These are phyloP conservation scores for Benthosema pterotum DNA, from an alignment of 2,797 vertebrate species.

Conservation along the genomic window DNA sequence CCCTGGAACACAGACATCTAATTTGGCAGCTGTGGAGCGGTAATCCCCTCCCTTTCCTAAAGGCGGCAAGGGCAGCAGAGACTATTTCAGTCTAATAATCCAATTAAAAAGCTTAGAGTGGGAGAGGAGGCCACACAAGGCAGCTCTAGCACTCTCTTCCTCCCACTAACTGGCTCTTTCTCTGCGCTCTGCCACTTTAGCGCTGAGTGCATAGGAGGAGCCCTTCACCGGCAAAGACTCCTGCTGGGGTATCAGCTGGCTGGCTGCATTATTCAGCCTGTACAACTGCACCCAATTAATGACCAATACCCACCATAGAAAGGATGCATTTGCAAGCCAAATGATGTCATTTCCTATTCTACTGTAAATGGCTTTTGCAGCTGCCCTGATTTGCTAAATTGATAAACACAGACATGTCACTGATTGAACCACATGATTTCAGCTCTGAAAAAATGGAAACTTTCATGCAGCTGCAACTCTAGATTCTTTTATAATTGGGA, in stretches of 20 bases:
- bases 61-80: slow-evolving; percentile 69
- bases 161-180: slow-evolving; percentile 35
- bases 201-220: slow-evolving; percentile 47
- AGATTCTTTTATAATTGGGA: too few species aligned
- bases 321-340: not conserved
- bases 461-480: not conserved
- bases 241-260: slow-evolving; percentile 51
- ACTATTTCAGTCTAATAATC: slow-evolving; percentile 85
- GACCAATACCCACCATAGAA: not conserved
- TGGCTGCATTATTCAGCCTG: slow-evolving; percentile 36
- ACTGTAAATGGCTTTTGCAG: not conserved
- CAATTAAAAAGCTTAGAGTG: slow-evolving; percentile 81
- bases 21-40: slow-evolving; percentile 73
- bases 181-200: slow-evolving; percentile 53
- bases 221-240: slow-evolving; percentile 64
- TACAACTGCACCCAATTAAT: slow-evolving; percentile 31
- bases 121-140: slow-evolving; percentile 68
- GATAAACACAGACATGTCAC: not conserved
- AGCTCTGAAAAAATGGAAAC: not conserved
- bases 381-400: not conserved
- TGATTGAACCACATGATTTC: slow-evolving; percentile 9
- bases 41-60: slow-evolving; percentile 75
- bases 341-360: slow-evolving; percentile 9
- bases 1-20: slow-evolving; percentile 69
- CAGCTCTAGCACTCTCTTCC: slow-evolving; percentile 37